Percentiles rank a stretch among this genome's conserved stretches.
Conservation (phyloP, 2,797 vertebrate species). For the Schizopygopsis pylzovi region DNA sequence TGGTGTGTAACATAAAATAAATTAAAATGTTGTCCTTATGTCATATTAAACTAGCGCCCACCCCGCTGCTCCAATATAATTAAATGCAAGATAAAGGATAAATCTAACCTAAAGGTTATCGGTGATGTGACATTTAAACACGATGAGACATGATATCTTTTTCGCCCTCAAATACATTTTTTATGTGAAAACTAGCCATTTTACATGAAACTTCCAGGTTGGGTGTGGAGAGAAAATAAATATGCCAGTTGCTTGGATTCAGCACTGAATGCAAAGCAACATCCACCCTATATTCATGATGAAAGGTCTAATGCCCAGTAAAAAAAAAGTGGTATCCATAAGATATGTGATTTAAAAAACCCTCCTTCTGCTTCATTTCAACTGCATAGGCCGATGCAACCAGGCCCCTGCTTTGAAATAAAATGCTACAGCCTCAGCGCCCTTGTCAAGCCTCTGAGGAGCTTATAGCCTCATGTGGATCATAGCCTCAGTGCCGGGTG, state of each 20-base stretch:
- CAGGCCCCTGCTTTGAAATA: slow-evolving; percentile 27
- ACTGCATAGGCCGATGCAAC: background rate
- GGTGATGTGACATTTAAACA: slow-evolving; percentile 26
- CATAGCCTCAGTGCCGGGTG: slow-evolving; percentile 18
- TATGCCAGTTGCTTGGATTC: slow-evolving; percentile 20
- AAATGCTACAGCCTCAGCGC: slow-evolving; percentile 13
- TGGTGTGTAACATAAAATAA: background rate
- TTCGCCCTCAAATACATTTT: background rate
- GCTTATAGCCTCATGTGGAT: slow-evolving; percentile 27
- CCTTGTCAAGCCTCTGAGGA: slow-evolving; percentile 43
- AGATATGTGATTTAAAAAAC: background rate
- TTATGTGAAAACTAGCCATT: background rate
- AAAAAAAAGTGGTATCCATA: background rate
- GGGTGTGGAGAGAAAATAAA: slow-evolving; percentile 36
- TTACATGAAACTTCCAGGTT: background rate
- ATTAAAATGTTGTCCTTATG: background rate
- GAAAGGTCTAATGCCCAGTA: background rate
- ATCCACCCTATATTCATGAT: background rate
- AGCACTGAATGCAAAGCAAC: slow-evolving; percentile 11
- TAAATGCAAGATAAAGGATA: background rate
- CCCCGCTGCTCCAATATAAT: slow-evolving; percentile 5
- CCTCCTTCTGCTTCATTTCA: background rate
- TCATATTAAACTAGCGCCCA: background rate
- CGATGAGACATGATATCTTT: background rate
- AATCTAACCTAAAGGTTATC: slow-evolving; percentile 29